A percentile compares a stretch with the other conserved stretches of the same genome.
These are phyloP conservation scores for Dendrocincla fuliginosa DNA, from an alignment of 2,797 vertebrate species.

Conservation along the genomic window DNA sequence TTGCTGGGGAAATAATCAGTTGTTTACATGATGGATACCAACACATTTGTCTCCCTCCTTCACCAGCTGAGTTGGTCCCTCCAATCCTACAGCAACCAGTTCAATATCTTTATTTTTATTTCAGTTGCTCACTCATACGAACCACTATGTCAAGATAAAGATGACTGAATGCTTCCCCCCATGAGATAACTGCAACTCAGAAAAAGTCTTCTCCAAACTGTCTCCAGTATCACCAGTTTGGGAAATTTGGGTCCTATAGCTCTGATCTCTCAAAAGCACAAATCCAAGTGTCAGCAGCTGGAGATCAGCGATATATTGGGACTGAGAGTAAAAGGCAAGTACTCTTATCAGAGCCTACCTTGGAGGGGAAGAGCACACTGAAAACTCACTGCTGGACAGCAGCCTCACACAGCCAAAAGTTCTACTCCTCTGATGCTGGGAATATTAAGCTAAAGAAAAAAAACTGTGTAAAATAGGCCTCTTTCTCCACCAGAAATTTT, in stretches of 20 bases:
- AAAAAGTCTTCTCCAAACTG: background rate
- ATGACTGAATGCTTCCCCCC: background rate
- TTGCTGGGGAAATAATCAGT: background rate
- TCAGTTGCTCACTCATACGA: background rate
- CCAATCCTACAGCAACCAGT: background rate
- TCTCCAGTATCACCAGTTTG: background rate
- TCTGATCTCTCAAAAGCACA: background rate
- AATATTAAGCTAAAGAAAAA: background rate
- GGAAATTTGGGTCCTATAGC: fast-evolving
- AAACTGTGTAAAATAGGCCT: fast-evolving
- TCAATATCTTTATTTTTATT: background rate
- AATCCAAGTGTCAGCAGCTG: background rate
- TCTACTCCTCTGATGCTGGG: background rate
- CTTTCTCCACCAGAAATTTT: background rate
- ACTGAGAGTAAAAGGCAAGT: background rate
- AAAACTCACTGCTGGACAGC: fast-evolving
- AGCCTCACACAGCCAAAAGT: background rate
- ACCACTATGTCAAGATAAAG: background rate
- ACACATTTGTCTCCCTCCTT: background rate
- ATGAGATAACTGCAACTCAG: background rate
- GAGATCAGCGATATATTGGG: background rate
- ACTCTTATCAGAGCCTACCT: background rate
- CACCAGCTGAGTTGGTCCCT: background rate
- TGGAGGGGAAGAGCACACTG: background rate
- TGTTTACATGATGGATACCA: background rate